These are phyloP conservation scores for Phrynocephalus vlangalii DNA, from an alignment of 2,797 vertebrate genomes.

Conservation along the genomic window DNA sequence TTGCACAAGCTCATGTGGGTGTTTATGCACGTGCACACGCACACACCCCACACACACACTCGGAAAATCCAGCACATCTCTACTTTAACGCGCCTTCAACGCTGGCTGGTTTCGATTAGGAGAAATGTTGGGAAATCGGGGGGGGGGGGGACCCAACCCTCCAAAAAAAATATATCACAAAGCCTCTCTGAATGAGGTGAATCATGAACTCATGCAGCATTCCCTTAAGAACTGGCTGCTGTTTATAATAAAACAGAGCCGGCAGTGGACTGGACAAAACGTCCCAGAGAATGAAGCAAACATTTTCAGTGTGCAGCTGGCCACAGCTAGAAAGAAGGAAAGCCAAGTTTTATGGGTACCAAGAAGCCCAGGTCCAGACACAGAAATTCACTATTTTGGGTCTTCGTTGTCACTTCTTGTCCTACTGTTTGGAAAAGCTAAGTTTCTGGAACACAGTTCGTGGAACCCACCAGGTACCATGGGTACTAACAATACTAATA, in stretches of 20 bases:
- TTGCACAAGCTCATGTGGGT: background rate
- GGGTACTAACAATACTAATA: too few relatives aligned
- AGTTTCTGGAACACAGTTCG: too few relatives aligned
- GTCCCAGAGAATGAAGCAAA: background rate
- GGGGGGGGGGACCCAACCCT: too few relatives aligned
- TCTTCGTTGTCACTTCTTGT: too few relatives aligned
- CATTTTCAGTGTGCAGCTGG: background rate
- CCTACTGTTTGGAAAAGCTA: background rate
- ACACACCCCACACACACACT: too few relatives aligned
- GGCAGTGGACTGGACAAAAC: background rate
- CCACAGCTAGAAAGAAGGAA: too few relatives aligned
- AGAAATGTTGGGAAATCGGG: background rate
- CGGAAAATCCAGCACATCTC: background rate
- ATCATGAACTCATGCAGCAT: conserved; percentile 64
- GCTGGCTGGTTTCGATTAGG: conserved; percentile 28
- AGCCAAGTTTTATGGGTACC: too few relatives aligned
- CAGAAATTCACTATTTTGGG: background rate
- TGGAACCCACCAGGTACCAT: too few relatives aligned
- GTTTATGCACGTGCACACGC: background rate
- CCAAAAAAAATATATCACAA: background rate
- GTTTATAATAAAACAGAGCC: conserved; percentile 66
- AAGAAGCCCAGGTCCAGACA: background rate
- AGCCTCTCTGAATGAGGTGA: conserved; percentile 65
- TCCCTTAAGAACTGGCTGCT: conserved; percentile 68
- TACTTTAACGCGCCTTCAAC: background rate